Percentiles rank a stretch among this genome's conserved stretches.
phyloP scores from a whole-genome alignment of 2,888 invertebrate species.

The Nomada fucata region DNA sequence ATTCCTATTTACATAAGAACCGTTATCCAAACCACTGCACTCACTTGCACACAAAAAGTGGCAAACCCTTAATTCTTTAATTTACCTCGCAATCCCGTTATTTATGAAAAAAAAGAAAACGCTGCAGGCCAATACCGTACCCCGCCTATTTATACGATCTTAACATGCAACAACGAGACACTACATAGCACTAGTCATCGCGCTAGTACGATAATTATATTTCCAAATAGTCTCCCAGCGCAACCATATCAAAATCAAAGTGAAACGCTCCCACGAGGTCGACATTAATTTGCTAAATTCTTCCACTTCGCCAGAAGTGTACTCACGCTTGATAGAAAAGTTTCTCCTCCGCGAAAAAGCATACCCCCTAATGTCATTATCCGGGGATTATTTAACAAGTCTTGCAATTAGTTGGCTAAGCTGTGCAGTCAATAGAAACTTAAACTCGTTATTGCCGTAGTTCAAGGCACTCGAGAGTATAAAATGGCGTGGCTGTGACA shows the following conservation, averaged over 20 bases:
- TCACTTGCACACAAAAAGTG: no score
- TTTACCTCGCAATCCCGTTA: no score
- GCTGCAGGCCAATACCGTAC: no score
- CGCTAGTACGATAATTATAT: not conserved
- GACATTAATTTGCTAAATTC: not conserved
- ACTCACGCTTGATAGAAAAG: not conserved
- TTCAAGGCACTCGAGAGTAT: not conserved
- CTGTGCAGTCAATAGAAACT: constrained; percentile 23
- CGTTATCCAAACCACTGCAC: no score
- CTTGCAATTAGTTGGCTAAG: constrained; percentile 10
- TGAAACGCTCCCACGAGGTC: not conserved
- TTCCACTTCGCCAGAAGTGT: not conserved
- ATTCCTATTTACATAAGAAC: no score
- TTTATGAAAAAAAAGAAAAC: no score
- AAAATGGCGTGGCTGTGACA: constrained; percentile 8
- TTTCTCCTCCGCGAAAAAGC: not conserved
- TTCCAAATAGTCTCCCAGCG: not conserved
- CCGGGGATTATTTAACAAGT: constrained; percentile 19
- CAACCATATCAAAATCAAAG: not conserved
- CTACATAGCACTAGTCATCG: not conserved
- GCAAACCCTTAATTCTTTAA: no score
- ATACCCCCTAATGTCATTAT: constrained; percentile 3
- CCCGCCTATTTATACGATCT: no score
- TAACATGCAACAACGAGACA: no score
- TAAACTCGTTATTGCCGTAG: constrained; percentile 26